A percentile compares a stretch with the other conserved stretches of the same genome.
phyloP scores from a whole-genome alignment of 2,113 vertebrate genomes.

The Collichthys lucidus region DNA sequence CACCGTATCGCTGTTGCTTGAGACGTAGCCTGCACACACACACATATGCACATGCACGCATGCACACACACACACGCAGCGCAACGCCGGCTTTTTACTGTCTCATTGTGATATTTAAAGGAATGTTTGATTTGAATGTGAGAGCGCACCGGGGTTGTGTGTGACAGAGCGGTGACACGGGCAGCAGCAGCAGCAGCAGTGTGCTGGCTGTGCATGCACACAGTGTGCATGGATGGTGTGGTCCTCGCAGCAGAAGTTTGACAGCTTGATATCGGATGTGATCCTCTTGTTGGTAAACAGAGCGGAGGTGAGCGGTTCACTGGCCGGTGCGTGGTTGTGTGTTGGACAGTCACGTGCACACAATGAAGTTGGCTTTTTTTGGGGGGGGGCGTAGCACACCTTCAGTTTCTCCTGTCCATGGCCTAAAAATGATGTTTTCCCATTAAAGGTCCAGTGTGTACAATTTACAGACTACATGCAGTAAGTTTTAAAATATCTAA shows the following conservation, averaged over 20 bases:
- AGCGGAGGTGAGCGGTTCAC: too few species aligned
- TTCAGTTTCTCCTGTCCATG: not conserved
- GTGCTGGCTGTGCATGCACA: too few species aligned
- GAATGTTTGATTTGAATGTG: constrained; percentile 27
- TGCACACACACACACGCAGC: constrained; percentile 2
- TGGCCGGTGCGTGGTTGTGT: not conserved
- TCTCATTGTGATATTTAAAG: constrained; percentile 15
- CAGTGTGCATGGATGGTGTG: not conserved
- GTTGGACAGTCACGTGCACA: not conserved
- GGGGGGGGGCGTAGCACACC: too few species aligned
- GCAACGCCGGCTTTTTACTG: constrained; percentile 23
- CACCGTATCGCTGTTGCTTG: constrained; percentile 53
- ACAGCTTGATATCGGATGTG: not conserved
- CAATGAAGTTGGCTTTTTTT: constrained; percentile 11
- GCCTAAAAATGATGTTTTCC: not conserved
- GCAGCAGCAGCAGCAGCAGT: not conserved
- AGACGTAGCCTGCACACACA: constrained; percentile 33
- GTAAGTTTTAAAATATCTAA: too few species aligned
- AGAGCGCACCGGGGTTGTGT: not conserved
- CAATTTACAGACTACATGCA: too few species aligned
- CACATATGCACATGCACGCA: not conserved
- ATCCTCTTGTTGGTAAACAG: not conserved
- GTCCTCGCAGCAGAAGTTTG: constrained; percentile 21
- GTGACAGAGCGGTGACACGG: constrained; percentile 28
- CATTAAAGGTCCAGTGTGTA: too few species aligned